Base-by-base conservation (phyloP, 2,888 invertebrate genomes). In the Carcina quercana region DNA sequence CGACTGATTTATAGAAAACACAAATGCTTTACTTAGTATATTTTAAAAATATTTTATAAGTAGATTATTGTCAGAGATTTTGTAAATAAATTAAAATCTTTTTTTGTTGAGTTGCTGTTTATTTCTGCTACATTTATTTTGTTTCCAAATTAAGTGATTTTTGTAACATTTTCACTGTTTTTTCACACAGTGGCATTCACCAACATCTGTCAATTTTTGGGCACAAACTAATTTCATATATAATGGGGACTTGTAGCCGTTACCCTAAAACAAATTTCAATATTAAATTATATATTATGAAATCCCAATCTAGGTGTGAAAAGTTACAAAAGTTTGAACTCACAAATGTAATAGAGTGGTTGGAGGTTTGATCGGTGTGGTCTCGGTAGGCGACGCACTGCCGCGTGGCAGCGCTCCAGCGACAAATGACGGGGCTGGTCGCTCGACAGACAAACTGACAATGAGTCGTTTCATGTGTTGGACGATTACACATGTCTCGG, bases 281-380 rank as follows among this genome's bases (percentile, higher is more conserved):
- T 25, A 13, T 10, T n/a, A n/a, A n/a, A n/a, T n/a, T n/a, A n/a
- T 13, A 13, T 13, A 28, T 34, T 32, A 24, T 7, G 24, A 6
- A 15, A 28, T 22, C 19, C 19, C 27, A 26, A 12, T 8, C 12
- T 12, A 15, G n/a, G 15, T 4, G 25, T 14, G 25, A 14, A 15
- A 25, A 14, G 13, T 25, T 14, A 7, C 17, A n/a, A 19, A 29
- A 34, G n/a, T n/a, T n/a, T 11, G 34, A 26, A 59, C 70, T 66
- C 53, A 78, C 76, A 27, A 76, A 41, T 26, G 34, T 37, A 44
- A 79, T 68, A 5, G 71, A 55, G 44, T 60, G 58, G 42, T 71
- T 60, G 1, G 73, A 78, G 2, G 78, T 79, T 58, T 79, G 75
- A 5, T 44, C 51, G 17, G 37, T 38, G 21, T 45, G 38, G 25